A percentile compares a stretch with the other conserved stretches of the same genome.
phyloP scores from a whole-genome alignment of 1,140 invertebrate genomes.

The Drosophila ogumai region DNA sequence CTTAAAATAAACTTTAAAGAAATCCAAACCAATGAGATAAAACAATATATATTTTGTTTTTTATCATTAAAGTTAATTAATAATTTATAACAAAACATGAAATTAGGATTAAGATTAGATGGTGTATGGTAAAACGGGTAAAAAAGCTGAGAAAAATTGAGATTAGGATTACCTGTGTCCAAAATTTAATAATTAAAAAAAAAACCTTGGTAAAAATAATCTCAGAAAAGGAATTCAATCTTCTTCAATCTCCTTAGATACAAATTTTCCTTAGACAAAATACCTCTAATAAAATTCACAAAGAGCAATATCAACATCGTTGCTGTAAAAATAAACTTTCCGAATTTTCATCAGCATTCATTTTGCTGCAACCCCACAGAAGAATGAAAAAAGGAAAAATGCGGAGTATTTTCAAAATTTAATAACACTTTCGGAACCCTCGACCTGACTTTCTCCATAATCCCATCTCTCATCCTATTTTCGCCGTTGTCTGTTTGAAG shows the following conservation, averaged over 20 bases:
- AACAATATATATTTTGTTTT: too few species aligned
- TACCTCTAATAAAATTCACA: constrained; percentile 17
- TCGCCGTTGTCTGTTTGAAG: constrained; percentile 70
- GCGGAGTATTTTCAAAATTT: constrained; percentile 74
- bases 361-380: constrained; percentile 42
- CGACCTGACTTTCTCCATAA: constrained; percentile 10
- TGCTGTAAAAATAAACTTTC: background rate
- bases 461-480: constrained; percentile 29
- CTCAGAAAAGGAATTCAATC: too few species aligned
- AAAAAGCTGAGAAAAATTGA: too few species aligned
- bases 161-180: too few species aligned
- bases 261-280: too few species aligned
- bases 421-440: constrained; percentile 40
- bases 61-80: too few species aligned
- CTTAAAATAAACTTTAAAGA: background rate
- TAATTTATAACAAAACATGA: too few species aligned
- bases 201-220: too few species aligned
- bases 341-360: constrained; percentile 13
- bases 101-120: too few species aligned
- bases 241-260: background rate
- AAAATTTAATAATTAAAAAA: too few species aligned
- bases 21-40: too few species aligned
- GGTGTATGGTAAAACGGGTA: too few species aligned
- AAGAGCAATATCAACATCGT: constrained; percentile 5
- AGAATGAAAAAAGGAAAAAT: constrained; percentile 29